Conservation (phyloP, 1,140 invertebrate species). For the Drosophila quadrilineata region DNA sequence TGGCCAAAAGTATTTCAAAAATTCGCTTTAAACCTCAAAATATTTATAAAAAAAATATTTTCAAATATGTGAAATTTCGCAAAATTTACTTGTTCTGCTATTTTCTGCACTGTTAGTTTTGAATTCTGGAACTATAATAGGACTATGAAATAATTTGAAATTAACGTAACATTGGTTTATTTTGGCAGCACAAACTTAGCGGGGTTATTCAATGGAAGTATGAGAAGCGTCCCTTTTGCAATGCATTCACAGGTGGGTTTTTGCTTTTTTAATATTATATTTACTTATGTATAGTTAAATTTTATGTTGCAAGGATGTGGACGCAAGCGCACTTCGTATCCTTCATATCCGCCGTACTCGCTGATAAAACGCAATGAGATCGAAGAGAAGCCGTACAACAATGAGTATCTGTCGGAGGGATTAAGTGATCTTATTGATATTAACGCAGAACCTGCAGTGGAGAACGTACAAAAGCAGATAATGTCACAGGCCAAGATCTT, state of each 20-base stretch:
- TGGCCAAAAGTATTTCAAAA: too few species aligned
- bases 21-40: too few species aligned
- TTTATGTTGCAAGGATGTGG: constrained; percentile 84
- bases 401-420: constrained; percentile 83
- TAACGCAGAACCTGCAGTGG: constrained; percentile 86
- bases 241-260: constrained; percentile 86
- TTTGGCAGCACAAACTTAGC: constrained; percentile 67
- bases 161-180: background rate
- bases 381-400: constrained; percentile 67
- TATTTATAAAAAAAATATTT: too few species aligned
- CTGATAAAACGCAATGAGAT: constrained; percentile 68
- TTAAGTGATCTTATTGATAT: constrained; percentile 85
- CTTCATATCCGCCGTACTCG: constrained; percentile 81
- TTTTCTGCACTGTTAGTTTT: too few species aligned
- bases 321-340: constrained; percentile 84
- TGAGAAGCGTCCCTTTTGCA: constrained; percentile 87
- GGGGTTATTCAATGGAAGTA: constrained; percentile 77
- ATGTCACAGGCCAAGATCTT: constrained; percentile 89
- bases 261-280: background rate
- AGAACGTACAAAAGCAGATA: constrained; percentile 88
- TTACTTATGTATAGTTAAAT: background rate
- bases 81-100: too few species aligned
- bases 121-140: too few species aligned
- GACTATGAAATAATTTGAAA: too few species aligned
- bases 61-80: too few species aligned